Conservation (phyloP, 1,140 invertebrate genomes). For the Megathymus violae region DNA sequence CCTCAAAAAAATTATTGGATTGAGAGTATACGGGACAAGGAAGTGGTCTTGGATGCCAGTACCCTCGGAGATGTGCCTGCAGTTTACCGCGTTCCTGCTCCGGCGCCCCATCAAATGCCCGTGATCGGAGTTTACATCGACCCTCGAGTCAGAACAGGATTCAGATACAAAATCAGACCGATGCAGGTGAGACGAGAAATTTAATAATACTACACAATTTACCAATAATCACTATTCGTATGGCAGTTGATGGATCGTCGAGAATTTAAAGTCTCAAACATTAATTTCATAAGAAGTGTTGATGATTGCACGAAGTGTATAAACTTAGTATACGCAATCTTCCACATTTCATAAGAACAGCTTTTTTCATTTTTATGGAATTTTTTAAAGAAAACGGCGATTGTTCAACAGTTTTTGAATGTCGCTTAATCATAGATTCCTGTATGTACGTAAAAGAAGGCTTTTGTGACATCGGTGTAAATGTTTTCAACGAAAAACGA, state of each 20-base stretch:
- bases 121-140: constrained; percentile 90
- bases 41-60: constrained; percentile 83
- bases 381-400: constrained; percentile 41
- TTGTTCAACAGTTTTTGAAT: constrained; percentile 53
- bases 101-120: constrained; percentile 87
- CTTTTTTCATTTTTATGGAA: background rate
- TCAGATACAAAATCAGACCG: constrained; percentile 89
- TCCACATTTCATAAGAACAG: constrained; percentile 61
- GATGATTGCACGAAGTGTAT: constrained; percentile 62
- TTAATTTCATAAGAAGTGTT: constrained; percentile 61
- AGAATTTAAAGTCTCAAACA: constrained; percentile 45
- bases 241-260: constrained; percentile 36
- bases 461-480: constrained; percentile 52
- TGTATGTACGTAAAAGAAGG: constrained; percentile 36
- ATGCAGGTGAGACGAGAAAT: constrained; percentile 83
- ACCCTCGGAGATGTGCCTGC: constrained; percentile 86
- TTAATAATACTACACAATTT: constrained; percentile 40
- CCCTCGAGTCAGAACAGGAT: constrained; percentile 88
- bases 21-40: constrained; percentile 55
- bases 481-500: constrained; percentile 75
- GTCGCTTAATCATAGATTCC: constrained; percentile 51
- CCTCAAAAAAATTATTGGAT: constrained; percentile 58
- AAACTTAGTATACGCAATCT: constrained; percentile 58
- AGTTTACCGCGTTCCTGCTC: constrained; percentile 85
- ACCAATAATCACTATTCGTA: constrained; percentile 29